Evolutionary conservation across 2,113 vertebrate species (phyloP), one percentile per base, ranked within the genome.

Genomic region (Sporophila hypoxantha): DNA sequence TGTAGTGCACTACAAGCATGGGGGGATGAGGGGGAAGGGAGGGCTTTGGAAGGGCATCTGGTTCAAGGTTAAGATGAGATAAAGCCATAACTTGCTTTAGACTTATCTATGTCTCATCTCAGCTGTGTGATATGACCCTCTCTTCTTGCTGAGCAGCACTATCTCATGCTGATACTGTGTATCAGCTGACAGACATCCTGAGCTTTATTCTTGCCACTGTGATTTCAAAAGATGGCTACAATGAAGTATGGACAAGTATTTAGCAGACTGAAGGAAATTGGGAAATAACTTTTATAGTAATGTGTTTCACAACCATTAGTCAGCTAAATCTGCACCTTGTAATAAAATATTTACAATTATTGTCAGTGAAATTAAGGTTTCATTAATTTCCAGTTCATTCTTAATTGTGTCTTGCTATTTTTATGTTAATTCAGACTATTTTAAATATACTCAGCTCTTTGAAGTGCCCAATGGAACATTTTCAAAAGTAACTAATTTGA

Each of bases 61-160:
- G 70, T 91, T 94, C 89, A 89, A 95, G 90, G 94, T 93, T 85
- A 91, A 82, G 44, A 56, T 74, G 64, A 92, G 91, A 93, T 91
- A 91, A 96, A 92, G 65, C 73, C 39, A 8, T 83, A 89, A 87
- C 86, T 94, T 92, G 61, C 70, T 92, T 92, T 61, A 73, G 76
- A 75, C 42, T 82, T 86, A 91, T 93, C 90, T 80, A 21, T 78
- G 65, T 87, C 71, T 92, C 79, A 87, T 94, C 80, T 88, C 64
- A 82, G 21, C 53, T 56, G 47, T 30, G 49, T 0, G 29, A 82
- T 79, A 92, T 2, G 60, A 82, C 79, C 53, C 37, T 39, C 62
- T 82, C 69, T 73, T 61, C 87, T 89, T 49, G 74, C 68, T 77
- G 66, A 89, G 88, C 64, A 42, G 50, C 50, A 23, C 71, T 94